Conservation (phyloP, 2,113 vertebrate species). For the Herpetotheres cachinnans region DNA sequence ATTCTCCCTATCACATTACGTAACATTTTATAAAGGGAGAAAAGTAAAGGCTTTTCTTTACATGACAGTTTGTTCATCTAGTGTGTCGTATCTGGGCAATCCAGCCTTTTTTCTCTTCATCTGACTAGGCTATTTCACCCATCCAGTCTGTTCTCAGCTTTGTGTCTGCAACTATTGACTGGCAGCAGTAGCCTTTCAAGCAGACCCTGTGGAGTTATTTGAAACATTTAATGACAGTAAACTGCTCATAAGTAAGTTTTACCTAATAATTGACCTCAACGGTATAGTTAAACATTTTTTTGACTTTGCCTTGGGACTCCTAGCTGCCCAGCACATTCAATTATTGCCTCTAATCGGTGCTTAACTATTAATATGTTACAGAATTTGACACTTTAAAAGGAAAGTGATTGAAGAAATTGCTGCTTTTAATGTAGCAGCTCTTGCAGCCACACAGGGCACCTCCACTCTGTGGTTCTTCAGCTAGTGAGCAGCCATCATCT, state of each 20-base stretch:
- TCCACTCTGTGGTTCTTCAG: not conserved
- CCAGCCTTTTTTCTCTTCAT: not conserved
- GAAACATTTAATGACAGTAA: conserved; percentile 31
- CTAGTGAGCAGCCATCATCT: not conserved
- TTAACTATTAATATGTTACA: conserved; percentile 24
- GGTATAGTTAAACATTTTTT: not conserved
- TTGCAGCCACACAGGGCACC: not conserved
- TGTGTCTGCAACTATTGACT: not conserved
- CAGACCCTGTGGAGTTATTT: not conserved
- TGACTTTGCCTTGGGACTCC: not conserved
- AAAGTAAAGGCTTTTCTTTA: conserved; percentile 6
- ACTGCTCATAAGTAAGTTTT: conserved; percentile 29
- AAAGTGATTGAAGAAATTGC: not conserved
- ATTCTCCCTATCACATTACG: not conserved
- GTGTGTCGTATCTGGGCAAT: not conserved
- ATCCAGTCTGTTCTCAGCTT: not conserved
- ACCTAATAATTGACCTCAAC: not conserved
- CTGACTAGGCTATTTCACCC: not conserved
- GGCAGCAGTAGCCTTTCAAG: not conserved
- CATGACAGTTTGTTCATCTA: not conserved
- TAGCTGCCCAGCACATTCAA: not conserved
- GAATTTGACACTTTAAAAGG: not conserved
- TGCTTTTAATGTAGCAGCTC: not conserved
- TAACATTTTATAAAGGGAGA: not conserved
- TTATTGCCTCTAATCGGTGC: not conserved